phyloP scores from a whole-genome alignment of 1,140 invertebrate species.

The Heliconius hewitsoni region DNA sequence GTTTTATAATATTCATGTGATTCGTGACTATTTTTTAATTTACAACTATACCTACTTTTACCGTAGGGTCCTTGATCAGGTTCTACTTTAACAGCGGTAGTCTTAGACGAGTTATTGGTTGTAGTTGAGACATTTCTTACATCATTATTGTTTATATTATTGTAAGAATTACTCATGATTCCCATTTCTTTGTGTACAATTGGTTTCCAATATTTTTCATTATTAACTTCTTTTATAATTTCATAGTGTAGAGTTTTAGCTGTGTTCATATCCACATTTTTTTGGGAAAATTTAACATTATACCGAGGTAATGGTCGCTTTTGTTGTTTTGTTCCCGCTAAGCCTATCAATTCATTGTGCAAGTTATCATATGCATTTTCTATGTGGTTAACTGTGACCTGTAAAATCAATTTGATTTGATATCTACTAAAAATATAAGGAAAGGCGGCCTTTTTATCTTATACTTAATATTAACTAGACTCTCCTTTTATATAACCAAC shows the following conservation, averaged over 20 bases:
- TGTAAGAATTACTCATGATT: slow-evolving; percentile 2
- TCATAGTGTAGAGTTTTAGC: slow-evolving; percentile 1
- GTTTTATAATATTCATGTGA: background rate
- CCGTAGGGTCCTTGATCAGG: background rate
- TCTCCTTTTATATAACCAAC: too few species aligned
- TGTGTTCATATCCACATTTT: background rate
- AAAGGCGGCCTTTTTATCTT: background rate
- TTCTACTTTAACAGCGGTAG: slow-evolving; percentile 34
- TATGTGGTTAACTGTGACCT: slow-evolving; percentile 52
- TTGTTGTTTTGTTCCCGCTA: slow-evolving; percentile 18
- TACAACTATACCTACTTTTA: slow-evolving; percentile 20
- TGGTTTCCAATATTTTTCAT: background rate
- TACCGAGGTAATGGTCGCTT: background rate
- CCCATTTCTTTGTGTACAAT: background rate
- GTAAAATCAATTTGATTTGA: slow-evolving; percentile 11
- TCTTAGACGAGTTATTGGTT: slow-evolving; percentile 47
- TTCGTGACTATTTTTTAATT: background rate
- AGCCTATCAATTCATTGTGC: slow-evolving; percentile 39
- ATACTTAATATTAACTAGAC: too few species aligned
- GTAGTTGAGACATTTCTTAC: slow-evolving; percentile 44
- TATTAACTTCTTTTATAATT: slow-evolving; percentile 9
- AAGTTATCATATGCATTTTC: slow-evolving; percentile 55
- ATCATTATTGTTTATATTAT: background rate
- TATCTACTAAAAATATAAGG: background rate
- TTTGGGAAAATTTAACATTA: background rate